Conservation (phyloP, 1,140 invertebrate genomes). For the Cardiocondyla obscurior region DNA sequence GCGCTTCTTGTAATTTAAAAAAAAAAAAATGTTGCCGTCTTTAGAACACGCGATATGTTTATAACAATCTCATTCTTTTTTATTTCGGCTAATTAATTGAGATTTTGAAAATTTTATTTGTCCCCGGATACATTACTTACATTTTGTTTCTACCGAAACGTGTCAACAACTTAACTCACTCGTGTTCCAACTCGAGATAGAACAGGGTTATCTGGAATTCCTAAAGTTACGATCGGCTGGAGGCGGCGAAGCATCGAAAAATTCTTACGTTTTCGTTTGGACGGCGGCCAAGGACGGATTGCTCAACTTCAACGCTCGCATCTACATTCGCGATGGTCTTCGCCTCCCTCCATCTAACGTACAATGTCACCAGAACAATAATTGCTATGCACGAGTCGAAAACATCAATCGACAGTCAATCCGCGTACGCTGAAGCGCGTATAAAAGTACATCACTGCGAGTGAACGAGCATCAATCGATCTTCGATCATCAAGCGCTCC, state of each 20-base stretch:
- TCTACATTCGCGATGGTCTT: slow-evolving; percentile 22
- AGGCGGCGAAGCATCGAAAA: slow-evolving; percentile 10
- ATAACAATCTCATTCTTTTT: not conserved
- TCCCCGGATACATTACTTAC: not conserved
- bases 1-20: not conserved
- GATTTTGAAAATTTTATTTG: not conserved
- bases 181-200: not conserved
- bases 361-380: slow-evolving; percentile 62
- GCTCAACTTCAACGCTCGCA: slow-evolving; percentile 62
- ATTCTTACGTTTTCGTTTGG: slow-evolving; percentile 66
- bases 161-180: not conserved
- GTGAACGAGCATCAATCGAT: slow-evolving; percentile 74
- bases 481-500: slow-evolving; percentile 60
- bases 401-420: slow-evolving; percentile 51
- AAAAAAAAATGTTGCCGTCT: too few species aligned
- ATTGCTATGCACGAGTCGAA: slow-evolving; percentile 62
- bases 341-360: not conserved
- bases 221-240: not conserved
- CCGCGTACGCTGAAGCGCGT: slow-evolving; percentile 65
- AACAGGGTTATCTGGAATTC: not conserved
- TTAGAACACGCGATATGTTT: not conserved
- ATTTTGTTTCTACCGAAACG: not conserved
- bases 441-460: slow-evolving; percentile 71
- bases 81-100: not conserved
- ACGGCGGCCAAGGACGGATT: slow-evolving; percentile 75